Evolutionary conservation across 2,113 vertebrate genomes (phyloP), one percentile per base, ranked within the genome.

Genomic region (Saccopteryx leptura): DNA sequence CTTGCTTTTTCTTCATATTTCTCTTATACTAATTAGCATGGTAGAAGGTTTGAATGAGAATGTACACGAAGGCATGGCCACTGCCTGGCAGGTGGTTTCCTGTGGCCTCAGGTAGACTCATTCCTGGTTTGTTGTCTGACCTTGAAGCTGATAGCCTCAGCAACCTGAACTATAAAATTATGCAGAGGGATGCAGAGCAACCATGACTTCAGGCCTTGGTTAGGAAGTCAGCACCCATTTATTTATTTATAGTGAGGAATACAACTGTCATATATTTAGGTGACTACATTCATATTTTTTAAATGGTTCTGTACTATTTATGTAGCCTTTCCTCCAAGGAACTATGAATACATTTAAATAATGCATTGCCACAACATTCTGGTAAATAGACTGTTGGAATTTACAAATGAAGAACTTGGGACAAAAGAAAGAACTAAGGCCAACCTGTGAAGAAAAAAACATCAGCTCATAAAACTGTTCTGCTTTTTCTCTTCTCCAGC

Each of bases 321-420:
- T 92, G 31, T 68, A 81, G 74, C 26, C 58, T 97, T 95, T 95
- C 86, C 93, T 89, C 74, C 86, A 96, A 91, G 83, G 74, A 96
- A 87, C 91, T 82, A 74, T 26, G 82, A 96, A 96, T 95, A 89
- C 39, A 91, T 97, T 94, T 88, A 91, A 94, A 95, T 95, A 93
- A 94, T 66, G 85, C 96, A 68, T 75, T 76, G 69, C 85, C 31
- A n/a, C 24, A 15, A 58, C 28, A 50, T 56, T 54, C 54, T 78
- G 56, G 69, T 82, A 88, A 97, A 82, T 89, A 94, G 80, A 69
- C 12, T 52, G 46, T 63, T 76, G 72, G 71, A 63, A 88, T 85
- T 90, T 92, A 91, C 74, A 91, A 93, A 54, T 82, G 88, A 83
- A 74, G 72, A 88, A 85, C 39, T 78, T 21, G 65, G 68, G 85